Base-by-base conservation (phyloP, 92 coral and sea anemone species). In the Meandrina meandrites region DNA sequence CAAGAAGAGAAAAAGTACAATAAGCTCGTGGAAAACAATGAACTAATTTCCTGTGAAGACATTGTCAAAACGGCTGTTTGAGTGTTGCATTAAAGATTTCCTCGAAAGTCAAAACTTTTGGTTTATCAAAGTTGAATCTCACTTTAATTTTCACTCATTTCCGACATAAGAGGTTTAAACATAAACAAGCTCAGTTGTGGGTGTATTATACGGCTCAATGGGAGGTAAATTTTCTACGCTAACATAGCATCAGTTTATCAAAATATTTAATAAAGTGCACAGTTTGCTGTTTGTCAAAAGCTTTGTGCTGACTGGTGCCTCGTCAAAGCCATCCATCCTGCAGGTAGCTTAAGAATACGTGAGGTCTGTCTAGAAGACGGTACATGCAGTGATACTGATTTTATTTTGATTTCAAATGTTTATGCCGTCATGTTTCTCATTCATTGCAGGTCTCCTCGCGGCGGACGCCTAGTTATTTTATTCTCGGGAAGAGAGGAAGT, bases 211-310 rank as follows among this genome's bases (percentile, higher is more conserved):
- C 28, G 34, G 18, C 85, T 42, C 86, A 48, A 48, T 75, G n/a
- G 78, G 86, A 24, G 86, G 86, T 71, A n/a, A 21, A 73, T 72
- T 83, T 47, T 78, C 15, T 51, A 6, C n/a, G 27, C 45, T 69
- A 15, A 37, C 14, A 66, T 67, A 64, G 17, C 75, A 40, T 34
- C 51, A 58, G 73, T 48, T 28, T 50, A 48, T 56, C 69, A 22
- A 51, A 71, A 19, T 67, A 27, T 81, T 69, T 79, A 53, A 66
- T 48, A 72, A 83, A 73, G 24, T 28, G 70, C 35, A 34, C 79
- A 72, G 79, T 83, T 83, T 71, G 78, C 11, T 42, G 79, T 73
- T 50, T 12, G 57, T 76, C 73, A 36, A 81, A 45, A 45, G 60
- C 76, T 81, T 66, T 81, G 69, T 77, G 84, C 58, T 30, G 31